Percentiles rank a stretch among this genome's conserved stretches.
Conservation (phyloP, 2,113 vertebrate genomes). For the Smithornis capensis region DNA sequence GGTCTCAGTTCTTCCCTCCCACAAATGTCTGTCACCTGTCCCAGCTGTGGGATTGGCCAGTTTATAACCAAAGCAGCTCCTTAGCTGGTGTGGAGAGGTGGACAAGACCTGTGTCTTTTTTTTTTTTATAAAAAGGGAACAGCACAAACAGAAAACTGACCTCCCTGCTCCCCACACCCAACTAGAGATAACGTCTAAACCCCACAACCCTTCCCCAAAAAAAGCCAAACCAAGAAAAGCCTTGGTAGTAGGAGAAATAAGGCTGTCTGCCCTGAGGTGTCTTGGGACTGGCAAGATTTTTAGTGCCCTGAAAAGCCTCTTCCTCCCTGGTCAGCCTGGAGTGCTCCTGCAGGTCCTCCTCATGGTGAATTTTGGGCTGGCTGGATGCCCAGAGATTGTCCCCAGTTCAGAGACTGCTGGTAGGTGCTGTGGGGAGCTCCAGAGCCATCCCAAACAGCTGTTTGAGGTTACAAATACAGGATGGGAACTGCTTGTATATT, state of each 20-base stretch:
- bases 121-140: too few relatives aligned
- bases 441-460: neutral
- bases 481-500: neutral
- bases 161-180: neutral
- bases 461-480: neutral
- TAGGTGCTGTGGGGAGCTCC: neutral
- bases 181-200: too few relatives aligned
- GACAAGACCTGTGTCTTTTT: neutral
- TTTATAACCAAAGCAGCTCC: neutral
- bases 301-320: rapidly evolving
- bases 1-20: neutral
- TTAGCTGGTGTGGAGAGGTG: neutral
- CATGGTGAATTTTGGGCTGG: neutral
- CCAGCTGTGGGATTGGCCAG: neutral
- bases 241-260: too few relatives aligned
- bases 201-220: rapidly evolving
- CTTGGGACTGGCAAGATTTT: neutral
- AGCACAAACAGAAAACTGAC: neutral
- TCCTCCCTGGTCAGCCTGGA: neutral
- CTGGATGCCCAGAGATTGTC: neutral
- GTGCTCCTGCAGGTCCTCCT: rapidly evolving
- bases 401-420: neutral
- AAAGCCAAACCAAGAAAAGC: rapidly evolving
- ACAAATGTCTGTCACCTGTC: neutral
- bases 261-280: neutral